Evolutionary conservation across 2,113 vertebrate genomes (phyloP), one percentile per base, ranked within the genome.

Genomic region (Eidolon helvum): DNA sequence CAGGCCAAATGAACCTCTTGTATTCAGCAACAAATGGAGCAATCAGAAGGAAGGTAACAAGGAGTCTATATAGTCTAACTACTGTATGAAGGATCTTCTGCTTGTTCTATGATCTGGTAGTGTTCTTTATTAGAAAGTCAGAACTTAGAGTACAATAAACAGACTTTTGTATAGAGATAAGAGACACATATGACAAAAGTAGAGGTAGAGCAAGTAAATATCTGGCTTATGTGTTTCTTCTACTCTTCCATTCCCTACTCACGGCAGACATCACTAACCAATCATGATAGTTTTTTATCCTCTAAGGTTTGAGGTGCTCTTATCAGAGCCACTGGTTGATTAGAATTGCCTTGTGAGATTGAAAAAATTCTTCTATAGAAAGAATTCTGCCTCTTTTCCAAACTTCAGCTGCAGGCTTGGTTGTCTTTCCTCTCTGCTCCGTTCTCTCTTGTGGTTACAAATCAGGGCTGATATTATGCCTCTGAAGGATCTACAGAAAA

Each of bases 351-450:
- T 82, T 45, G 14, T 45, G 19, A 77, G 72, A 82, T 71, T 68
- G 40, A 11, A 26, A 40, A 79, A 65, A 14, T 53, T 74, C 59
- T 71, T 83, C 15, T 78, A 19, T 24, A 24, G 33, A 74, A 79
- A 84, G 55, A 90, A 87, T 84, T 35, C 21, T 78, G 59, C 15
- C 91, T 53, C 48, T 79, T 68, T 92, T 40, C 74, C 78, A 96
- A 83, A 95, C 15, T 38, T 50, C 57, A 35, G 50, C 40, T 90
- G 21, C 26, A 63, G 24, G 18, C 9, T 10, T 53, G 15, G 7
- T 21, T 65, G 21, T 69, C 9, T n/a, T 65, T 35, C 26, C 12
- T 4, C 5, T 66, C 65, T n/a, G 45, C 30, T 66, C 45, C 48
- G 61, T 82, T 84, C 40, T 30, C 59, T 68, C 6, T 61, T 74